A percentile compares a stretch with the other conserved stretches of the same genome.
These are phyloP conservation scores for Nothocercus nigrocapillus DNA, from an alignment of 2,113 vertebrate genomes.

Conservation along the genomic window DNA sequence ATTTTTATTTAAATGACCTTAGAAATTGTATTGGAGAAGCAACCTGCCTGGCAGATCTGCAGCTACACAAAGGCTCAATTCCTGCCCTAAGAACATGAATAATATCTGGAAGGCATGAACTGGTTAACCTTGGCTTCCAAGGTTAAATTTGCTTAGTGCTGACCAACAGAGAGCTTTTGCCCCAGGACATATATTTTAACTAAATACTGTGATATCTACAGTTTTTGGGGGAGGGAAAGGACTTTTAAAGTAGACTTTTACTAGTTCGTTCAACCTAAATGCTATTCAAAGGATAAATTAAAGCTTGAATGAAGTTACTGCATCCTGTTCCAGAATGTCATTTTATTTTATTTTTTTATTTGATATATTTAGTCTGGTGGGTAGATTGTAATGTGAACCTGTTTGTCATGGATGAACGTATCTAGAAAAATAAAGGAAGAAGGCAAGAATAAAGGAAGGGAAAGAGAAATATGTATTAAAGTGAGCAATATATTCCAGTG, in stretches of 20 bases:
- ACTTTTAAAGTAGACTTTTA: not conserved
- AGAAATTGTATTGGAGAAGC: not conserved
- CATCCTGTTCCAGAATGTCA: not conserved
- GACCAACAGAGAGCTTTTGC: not conserved
- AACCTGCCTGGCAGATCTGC: not conserved
- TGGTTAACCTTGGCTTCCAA: not conserved
- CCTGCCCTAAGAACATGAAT: not conserved
- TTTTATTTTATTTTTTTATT: slow-evolving; percentile 52
- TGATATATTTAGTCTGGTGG: not conserved
- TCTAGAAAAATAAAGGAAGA: slow-evolving; percentile 29
- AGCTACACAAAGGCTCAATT: not conserved
- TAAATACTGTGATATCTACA: not conserved
- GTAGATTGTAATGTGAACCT: slow-evolving; percentile 7
- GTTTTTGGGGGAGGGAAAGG: not conserved
- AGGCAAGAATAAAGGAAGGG: not conserved
- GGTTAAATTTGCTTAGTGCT: slow-evolving; percentile 8
- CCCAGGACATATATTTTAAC: not conserved
- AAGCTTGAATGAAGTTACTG: not conserved
- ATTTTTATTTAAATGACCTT: not conserved
- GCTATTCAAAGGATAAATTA: slow-evolving; percentile 14
- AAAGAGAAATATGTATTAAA: slow-evolving; percentile 27
- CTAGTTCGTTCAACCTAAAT: not conserved
- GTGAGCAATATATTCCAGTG: slow-evolving; percentile 26
- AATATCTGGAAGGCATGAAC: not conserved
- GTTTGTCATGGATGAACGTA: slow-evolving; percentile 35